Evolutionary conservation across 2,888 invertebrate genomes (phyloP).

Genomic region (Amaurobius ferox): DNA sequence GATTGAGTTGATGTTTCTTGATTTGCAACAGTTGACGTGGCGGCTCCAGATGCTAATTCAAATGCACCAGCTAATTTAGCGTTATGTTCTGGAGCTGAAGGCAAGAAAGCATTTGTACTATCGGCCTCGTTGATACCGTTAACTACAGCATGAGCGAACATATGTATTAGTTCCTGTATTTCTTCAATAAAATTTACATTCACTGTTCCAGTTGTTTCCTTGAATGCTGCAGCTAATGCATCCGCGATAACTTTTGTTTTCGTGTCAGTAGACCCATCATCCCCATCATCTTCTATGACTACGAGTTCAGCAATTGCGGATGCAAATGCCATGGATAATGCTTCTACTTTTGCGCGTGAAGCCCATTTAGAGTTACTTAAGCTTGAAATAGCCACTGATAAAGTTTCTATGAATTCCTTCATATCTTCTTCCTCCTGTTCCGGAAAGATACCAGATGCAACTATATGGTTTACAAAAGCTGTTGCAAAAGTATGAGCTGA

Average conservation of each 20-base stretch:
- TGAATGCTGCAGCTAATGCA: constrained; percentile 6
- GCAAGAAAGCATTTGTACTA: neutral
- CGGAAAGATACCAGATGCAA: constrained; percentile 10
- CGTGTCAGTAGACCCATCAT: neutral
- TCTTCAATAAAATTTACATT: constrained; percentile 6
- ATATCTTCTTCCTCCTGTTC: constrained; percentile 16
- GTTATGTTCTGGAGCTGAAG: neutral
- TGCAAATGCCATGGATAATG: neutral
- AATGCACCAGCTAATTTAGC: neutral
- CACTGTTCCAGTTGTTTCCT: constrained; percentile 11
- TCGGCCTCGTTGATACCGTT: neutral
- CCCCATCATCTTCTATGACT: constrained; percentile 5
- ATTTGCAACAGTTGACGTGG: too few relatives aligned
- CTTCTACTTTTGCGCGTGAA: constrained; percentile 1
- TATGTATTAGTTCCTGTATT: neutral
- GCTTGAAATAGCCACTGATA: neutral
- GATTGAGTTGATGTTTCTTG: neutral
- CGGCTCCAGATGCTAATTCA: constrained; percentile 8
- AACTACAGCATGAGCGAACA: constrained; percentile 13
- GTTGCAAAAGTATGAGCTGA: constrained; percentile 19
- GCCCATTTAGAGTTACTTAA: constrained; percentile 3
- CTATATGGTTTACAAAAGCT: constrained; percentile 11
- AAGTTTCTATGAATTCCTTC: constrained; percentile 1
- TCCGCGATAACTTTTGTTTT: constrained; percentile 2
- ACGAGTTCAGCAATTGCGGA: constrained; percentile 7